Percentiles rank a stretch among this genome's conserved stretches.
These are phyloP conservation scores for Ciconia nigra DNA, from an alignment of 2,797 vertebrate genomes.

Conservation along the genomic window DNA sequence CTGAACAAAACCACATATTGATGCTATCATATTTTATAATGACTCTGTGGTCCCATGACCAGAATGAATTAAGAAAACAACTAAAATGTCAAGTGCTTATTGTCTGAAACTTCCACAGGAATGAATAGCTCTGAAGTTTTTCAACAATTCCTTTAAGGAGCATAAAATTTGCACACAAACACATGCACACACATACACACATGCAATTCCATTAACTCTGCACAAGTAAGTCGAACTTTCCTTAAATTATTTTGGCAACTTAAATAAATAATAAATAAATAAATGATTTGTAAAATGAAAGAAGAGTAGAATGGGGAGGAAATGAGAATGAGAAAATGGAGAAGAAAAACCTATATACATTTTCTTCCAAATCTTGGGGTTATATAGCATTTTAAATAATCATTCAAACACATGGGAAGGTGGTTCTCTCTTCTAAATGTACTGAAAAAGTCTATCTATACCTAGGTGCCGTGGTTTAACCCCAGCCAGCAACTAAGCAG, in stretches of 20 bases:
- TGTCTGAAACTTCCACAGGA: not conserved
- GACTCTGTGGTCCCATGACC: not conserved
- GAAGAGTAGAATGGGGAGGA: not conserved
- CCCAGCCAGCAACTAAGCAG: too few relatives aligned
- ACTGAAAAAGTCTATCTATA: not conserved
- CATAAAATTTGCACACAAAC: not conserved
- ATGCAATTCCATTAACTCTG: not conserved
- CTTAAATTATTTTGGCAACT: not conserved
- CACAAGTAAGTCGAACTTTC: not conserved
- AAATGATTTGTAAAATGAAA: not conserved
- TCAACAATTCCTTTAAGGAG: not conserved
- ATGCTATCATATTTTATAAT: not conserved
- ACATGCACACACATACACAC: too few relatives aligned
- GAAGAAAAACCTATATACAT: not conserved
- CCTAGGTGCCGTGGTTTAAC: not conserved
- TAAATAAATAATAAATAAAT: not conserved
- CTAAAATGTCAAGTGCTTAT: not conserved
- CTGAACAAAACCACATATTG: not conserved
- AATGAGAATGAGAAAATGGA: not conserved
- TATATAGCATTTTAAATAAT: not conserved
- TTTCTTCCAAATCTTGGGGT: not conserved
- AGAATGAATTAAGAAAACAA: slow-evolving; percentile 11
- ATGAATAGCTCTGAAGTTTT: not conserved
- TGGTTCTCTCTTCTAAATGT: not conserved
- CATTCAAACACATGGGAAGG: not conserved